phyloP scores from a whole-genome alignment of 1,140 invertebrate species.

The Anagrus nilaparvatae region DNA sequence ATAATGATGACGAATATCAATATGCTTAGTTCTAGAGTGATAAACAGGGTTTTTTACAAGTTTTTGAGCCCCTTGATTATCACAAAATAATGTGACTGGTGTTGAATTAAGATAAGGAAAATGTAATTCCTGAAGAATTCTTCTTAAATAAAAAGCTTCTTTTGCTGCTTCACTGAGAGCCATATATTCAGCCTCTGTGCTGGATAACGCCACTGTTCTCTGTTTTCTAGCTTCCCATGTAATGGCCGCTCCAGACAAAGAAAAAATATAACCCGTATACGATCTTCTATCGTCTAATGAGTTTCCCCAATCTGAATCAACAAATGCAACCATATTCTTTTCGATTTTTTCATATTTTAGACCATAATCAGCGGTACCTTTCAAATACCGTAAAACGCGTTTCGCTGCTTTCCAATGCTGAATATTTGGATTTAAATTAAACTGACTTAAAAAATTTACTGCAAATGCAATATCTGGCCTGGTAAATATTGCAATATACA shows the following conservation, averaged over 20 bases:
- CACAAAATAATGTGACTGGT: neutral
- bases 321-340: neutral
- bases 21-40: constrained; percentile 1
- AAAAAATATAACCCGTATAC: neutral
- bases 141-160: neutral
- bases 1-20: neutral
- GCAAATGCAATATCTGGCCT: constrained; percentile 10
- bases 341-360: neutral
- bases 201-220: neutral
- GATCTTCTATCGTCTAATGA: neutral
- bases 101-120: neutral
- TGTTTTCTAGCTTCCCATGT: constrained; percentile 1
- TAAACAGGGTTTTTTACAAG: neutral
- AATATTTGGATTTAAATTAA: constrained; percentile 1
- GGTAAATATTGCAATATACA: neutral
- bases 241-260: neutral
- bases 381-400: constrained; percentile 1
- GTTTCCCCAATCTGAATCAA: neutral
- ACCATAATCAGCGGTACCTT: neutral
- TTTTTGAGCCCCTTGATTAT: neutral
- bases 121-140: neutral
- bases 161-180: neutral
- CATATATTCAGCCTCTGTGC: constrained; percentile 4
- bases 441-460: constrained; percentile 8
- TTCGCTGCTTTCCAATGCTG: constrained; percentile 8